A percentile compares a stretch with the other conserved stretches of the same genome.
Conservation (phyloP, 2,888 invertebrate genomes). For the Chymomyza caudatula region DNA sequence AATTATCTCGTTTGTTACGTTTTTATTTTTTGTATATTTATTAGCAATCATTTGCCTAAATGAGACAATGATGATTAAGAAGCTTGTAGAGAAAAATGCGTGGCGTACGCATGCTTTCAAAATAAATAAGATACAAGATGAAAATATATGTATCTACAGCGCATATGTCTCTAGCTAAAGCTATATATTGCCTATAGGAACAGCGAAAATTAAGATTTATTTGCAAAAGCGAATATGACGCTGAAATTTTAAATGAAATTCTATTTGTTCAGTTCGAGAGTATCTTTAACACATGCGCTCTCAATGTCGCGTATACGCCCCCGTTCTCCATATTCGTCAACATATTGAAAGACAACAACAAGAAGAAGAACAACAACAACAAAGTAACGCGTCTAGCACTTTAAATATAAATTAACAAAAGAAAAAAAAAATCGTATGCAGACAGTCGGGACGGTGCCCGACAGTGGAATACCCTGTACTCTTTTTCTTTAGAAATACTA, state of each 20-base stretch:
- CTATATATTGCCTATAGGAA: background rate
- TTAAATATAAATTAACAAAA: constrained; percentile 32
- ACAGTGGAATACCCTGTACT: too few relatives aligned
- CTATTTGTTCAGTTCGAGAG: background rate
- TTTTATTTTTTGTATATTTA: constrained; percentile 1
- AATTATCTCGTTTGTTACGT: too few relatives aligned
- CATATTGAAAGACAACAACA: constrained; percentile 8
- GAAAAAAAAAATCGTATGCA: background rate
- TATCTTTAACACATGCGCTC: background rate
- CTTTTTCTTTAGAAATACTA: too few relatives aligned
- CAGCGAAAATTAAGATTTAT: constrained; percentile 48
- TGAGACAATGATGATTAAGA: background rate
- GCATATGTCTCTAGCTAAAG: background rate
- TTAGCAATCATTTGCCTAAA: constrained; percentile 25
- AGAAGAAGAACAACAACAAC: constrained; percentile 22
- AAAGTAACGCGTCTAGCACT: constrained; percentile 11
- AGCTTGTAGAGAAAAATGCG: constrained; percentile 39
- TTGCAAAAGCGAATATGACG: constrained; percentile 45
- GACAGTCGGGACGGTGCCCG: too few relatives aligned
- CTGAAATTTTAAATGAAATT: constrained; percentile 1
- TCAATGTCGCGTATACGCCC: background rate
- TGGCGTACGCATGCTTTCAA: constrained; percentile 67
- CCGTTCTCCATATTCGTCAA: constrained; percentile 34
- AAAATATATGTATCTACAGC: constrained; percentile 9
- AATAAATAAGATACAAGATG: constrained; percentile 50